Evolutionary conservation across 2,113 vertebrate species (phyloP).

Genomic region (Paradisaea rubra): DNA sequence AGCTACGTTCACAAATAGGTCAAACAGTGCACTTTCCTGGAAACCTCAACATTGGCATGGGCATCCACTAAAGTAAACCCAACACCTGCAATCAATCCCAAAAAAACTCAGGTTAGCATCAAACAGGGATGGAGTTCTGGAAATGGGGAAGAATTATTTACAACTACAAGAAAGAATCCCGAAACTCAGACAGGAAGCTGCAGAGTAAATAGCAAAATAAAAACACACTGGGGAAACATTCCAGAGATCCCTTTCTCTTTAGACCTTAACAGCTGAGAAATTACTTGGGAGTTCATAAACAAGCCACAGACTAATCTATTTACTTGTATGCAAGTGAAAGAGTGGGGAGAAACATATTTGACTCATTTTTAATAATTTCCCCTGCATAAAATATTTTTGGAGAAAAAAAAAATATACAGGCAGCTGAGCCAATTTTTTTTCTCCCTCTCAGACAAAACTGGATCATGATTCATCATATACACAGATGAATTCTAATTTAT

Average conservation of each 20-base stretch:
- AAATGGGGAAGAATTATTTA: neutral
- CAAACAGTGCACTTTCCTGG: neutral
- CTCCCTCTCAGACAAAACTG: conserved; percentile 35
- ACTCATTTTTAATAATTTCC: conserved; percentile 4
- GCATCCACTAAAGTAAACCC: neutral
- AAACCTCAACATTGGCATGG: neutral
- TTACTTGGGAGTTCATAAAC: neutral
- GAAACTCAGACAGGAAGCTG: neutral
- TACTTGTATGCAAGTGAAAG: neutral
- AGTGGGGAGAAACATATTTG: neutral
- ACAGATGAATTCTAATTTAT: conserved; percentile 50
- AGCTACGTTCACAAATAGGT: neutral
- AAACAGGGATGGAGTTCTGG: neutral
- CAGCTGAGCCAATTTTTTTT: neutral
- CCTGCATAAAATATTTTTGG: neutral
- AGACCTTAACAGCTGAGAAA: neutral
- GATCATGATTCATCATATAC: conserved; percentile 50
- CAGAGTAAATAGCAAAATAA: neutral
- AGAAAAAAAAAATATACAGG: neutral
- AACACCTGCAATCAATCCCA: neutral
- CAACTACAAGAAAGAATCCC: neutral
- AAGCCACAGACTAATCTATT: neutral
- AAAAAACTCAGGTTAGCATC: neutral
- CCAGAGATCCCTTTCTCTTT: neutral
- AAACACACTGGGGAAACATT: neutral